A percentile compares a stretch with the other conserved stretches of the same genome.
Conservation (phyloP, 2,797 vertebrate species). For the Gymnothorax reevesii region DNA sequence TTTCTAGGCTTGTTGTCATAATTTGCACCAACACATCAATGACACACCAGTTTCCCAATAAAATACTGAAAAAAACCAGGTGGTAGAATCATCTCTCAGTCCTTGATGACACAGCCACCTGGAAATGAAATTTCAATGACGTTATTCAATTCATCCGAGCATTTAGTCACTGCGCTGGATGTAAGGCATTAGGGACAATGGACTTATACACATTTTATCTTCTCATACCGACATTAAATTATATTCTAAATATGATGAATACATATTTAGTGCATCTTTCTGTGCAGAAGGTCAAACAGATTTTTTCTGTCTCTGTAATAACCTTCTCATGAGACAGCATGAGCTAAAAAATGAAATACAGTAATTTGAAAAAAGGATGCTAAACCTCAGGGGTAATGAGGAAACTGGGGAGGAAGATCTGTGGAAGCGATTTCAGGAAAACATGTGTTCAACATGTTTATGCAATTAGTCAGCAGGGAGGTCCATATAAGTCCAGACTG, state of each 20-base stretch:
- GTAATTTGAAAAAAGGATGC: neutral
- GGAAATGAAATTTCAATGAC: neutral
- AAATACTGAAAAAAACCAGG: neutral
- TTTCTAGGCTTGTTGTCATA: neutral
- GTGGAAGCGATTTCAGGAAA: neutral
- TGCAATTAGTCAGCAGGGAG: neutral
- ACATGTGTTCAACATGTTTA: neutral
- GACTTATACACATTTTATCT: neutral
- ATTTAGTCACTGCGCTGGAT: neutral
- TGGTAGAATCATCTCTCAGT: constrained; percentile 1
- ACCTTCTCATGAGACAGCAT: neutral
- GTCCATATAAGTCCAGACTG: neutral
- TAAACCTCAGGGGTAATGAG: neutral
- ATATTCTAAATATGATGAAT: neutral
- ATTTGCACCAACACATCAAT: constrained; percentile 22
- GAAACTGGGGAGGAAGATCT: neutral
- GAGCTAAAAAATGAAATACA: neutral
- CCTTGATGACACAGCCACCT: constrained; percentile 19
- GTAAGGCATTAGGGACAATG: neutral
- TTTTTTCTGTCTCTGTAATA: neutral
- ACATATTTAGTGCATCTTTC: neutral
- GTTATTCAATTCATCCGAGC: neutral
- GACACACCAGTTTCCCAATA: constrained; percentile 17
- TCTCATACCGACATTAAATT: neutral
- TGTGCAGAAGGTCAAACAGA: neutral